These are phyloP conservation scores for Clarias fuscus DNA, from an alignment of 2,797 vertebrate genomes.

Conservation along the genomic window DNA sequence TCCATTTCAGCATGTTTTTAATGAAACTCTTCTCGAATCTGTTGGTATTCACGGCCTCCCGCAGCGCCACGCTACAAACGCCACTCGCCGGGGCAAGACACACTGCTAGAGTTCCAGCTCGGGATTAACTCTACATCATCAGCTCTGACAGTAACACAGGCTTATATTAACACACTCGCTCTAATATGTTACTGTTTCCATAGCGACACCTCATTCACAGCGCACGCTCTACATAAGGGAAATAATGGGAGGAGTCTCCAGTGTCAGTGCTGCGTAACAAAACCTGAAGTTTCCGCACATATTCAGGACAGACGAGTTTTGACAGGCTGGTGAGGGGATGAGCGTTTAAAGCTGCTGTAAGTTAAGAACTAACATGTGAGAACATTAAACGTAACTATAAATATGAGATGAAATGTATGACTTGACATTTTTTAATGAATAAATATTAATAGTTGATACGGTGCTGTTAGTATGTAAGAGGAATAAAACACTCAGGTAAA, in stretches of 20 bases:
- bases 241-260: background rate
- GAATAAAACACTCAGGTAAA: background rate
- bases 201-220: background rate
- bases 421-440: background rate
- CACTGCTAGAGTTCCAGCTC: background rate
- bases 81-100: background rate
- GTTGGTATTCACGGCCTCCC: background rate
- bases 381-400: background rate
- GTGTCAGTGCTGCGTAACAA: background rate
- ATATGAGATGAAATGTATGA: background rate
- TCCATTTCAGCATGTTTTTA: background rate
- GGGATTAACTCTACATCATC: background rate
- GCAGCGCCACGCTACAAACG: background rate
- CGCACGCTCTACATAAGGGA: background rate
- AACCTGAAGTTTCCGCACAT: background rate
- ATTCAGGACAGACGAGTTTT: background rate
- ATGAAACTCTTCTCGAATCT: constrained; percentile 19
- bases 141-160: background rate
- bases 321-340: background rate
- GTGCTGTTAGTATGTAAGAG: background rate
- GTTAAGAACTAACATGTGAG: background rate
- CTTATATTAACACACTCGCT: background rate
- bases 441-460: background rate
- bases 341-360: background rate
- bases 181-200: background rate